Evolutionary conservation across 1,140 invertebrate genomes (phyloP).

Genomic region (Homarus americanus): DNA sequence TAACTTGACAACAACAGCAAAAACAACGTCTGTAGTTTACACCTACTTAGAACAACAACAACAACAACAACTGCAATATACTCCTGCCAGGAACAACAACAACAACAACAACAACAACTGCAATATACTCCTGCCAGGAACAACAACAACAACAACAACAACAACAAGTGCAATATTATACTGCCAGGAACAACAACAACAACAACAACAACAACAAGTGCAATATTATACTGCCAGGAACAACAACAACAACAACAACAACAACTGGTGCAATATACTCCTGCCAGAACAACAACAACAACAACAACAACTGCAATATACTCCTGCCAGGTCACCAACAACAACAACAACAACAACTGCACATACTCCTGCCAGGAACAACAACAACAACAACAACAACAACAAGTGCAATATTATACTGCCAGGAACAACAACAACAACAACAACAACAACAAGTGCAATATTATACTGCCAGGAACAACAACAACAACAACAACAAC

Average conservation of each 20-base stretch:
- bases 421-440: neutral
- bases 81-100: neutral
- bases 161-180: neutral
- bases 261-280: neutral
- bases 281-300: neutral
- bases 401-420: neutral
- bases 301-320: too few species aligned
- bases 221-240: neutral
- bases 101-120: neutral
- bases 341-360: neutral
- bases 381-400: neutral
- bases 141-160: neutral
- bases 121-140: neutral
- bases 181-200: too few species aligned
- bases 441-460: conserved; percentile 12
- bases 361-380: neutral
- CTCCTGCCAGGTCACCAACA: neutral
- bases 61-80: too few species aligned
- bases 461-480: neutral
- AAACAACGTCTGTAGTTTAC: neutral
- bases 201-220: too few species aligned
- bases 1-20: conserved; percentile 20
- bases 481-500: conserved; percentile 25
- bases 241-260: conserved; percentile 23
- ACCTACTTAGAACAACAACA: neutral